Percentiles rank a stretch among this genome's conserved stretches.
phyloP scores from a whole-genome alignment of 2,797 vertebrate genomes.

The Oceanodroma leucorhoa region DNA sequence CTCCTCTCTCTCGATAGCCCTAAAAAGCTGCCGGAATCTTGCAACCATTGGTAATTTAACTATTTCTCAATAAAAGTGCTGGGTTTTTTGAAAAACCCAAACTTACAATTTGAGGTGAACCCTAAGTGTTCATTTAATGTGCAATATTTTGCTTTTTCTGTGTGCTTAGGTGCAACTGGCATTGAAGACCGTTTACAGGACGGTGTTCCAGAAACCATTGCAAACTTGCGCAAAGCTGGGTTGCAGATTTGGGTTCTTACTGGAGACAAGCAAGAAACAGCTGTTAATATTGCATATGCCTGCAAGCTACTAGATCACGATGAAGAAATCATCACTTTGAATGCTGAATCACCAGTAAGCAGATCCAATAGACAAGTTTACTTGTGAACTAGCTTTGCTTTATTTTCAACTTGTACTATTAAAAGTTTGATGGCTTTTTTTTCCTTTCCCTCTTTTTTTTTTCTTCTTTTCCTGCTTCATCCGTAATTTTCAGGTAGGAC shows the following conservation, averaged over 20 bases:
- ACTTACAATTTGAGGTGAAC: background rate
- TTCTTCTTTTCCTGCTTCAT: conserved; percentile 25
- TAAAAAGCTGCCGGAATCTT: background rate
- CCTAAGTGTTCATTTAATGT: background rate
- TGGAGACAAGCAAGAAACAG: conserved; percentile 98
- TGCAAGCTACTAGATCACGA: conserved; percentile 94
- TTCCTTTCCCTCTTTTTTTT: background rate
- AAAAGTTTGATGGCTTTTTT: background rate
- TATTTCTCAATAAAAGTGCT: background rate
- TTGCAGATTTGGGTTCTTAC: conserved; percentile 98
- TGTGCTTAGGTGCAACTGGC: conserved; percentile 89
- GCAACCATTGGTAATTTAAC: background rate
- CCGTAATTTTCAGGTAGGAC: conserved; percentile 21
- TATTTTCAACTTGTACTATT: background rate
- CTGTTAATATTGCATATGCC: conserved; percentile 93
- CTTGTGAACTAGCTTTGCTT: background rate
- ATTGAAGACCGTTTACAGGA: conserved; percentile 96
- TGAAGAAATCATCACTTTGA: conserved; percentile 93
- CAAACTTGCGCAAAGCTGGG: conserved; percentile 87
- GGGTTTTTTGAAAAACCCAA: background rate
- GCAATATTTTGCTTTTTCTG: background rate
- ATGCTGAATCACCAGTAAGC: conserved; percentile 91
- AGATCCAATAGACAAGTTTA: background rate
- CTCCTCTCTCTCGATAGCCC: background rate
- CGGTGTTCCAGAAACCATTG: conserved; percentile 93